phyloP scores from a whole-genome alignment of 2,797 vertebrate genomes.

The Orientallactaga sibirica region DNA sequence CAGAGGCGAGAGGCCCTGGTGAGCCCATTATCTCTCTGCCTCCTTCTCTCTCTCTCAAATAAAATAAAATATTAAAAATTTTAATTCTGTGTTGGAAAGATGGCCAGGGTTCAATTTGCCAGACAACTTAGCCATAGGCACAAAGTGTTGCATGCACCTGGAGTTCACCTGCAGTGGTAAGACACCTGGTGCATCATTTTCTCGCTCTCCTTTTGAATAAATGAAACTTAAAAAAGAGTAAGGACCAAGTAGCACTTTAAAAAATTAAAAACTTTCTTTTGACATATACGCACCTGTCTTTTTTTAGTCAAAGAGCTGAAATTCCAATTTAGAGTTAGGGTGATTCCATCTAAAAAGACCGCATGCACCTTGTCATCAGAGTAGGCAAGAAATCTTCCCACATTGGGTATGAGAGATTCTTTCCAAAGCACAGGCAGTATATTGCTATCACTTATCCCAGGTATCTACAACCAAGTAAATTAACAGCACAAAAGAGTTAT shows the following conservation, averaged over 20 bases:
- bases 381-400: constrained; percentile 87
- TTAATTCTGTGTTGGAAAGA: no score
- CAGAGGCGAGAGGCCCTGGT: no score
- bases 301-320: constrained; percentile 79
- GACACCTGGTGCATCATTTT: background rate
- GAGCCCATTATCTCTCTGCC: no score
- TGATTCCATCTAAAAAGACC: constrained; percentile 85
- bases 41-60: no score
- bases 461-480: constrained; percentile 81
- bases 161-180: no score
- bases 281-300: constrained; percentile 81
- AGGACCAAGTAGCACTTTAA: no score
- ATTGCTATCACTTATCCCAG: constrained; percentile 75
- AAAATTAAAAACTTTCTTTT: background rate
- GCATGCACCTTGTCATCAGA: constrained; percentile 87
- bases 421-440: constrained; percentile 83
- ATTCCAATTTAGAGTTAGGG: constrained; percentile 87
- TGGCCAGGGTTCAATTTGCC: no score
- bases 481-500: constrained; percentile 55
- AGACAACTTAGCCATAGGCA: no score
- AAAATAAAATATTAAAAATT: no score
- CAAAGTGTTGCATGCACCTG: no score
- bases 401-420: constrained; percentile 81
- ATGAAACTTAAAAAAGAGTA: background rate
- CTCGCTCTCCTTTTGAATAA: no score